These are phyloP conservation scores for Melinaea marsaeus DNA, from an alignment of 2,888 invertebrate species.

Conservation along the genomic window DNA sequence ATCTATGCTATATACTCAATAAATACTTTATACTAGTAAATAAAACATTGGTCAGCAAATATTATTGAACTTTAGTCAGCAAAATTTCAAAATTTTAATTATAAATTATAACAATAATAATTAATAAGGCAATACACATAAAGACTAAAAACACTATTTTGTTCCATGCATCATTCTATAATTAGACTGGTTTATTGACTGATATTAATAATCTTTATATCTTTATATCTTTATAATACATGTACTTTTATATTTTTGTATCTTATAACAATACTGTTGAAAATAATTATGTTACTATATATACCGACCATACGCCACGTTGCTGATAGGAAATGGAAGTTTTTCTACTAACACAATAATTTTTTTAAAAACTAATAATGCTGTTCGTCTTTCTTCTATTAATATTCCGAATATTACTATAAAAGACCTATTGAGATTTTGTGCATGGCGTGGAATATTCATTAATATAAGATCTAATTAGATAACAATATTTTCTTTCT, in stretches of 20 bases:
- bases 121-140: neutral
- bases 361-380: conserved; percentile 27
- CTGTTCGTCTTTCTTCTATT: conserved; percentile 18
- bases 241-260: too few species aligned
- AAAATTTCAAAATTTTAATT: conserved; percentile 4
- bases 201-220: too few species aligned
- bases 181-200: too few species aligned
- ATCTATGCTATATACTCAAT: neutral
- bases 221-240: too few species aligned
- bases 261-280: neutral
- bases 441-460: conserved; percentile 29
- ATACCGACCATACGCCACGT: neutral
- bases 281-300: conserved; percentile 9
- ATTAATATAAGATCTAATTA: neutral
- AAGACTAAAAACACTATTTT: too few species aligned
- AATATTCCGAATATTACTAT: conserved; percentile 15
- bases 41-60: conserved; percentile 14
- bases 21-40: conserved; percentile 12
- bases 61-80: conserved; percentile 17
- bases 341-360: conserved; percentile 14
- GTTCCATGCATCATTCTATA: too few species aligned
- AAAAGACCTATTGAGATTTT: conserved; percentile 11
- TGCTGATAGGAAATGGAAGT: conserved; percentile 14
- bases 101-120: neutral
- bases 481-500: neutral